Evolutionary conservation across 2,888 invertebrate genomes (phyloP).

Genomic region (Patella caerulea): DNA sequence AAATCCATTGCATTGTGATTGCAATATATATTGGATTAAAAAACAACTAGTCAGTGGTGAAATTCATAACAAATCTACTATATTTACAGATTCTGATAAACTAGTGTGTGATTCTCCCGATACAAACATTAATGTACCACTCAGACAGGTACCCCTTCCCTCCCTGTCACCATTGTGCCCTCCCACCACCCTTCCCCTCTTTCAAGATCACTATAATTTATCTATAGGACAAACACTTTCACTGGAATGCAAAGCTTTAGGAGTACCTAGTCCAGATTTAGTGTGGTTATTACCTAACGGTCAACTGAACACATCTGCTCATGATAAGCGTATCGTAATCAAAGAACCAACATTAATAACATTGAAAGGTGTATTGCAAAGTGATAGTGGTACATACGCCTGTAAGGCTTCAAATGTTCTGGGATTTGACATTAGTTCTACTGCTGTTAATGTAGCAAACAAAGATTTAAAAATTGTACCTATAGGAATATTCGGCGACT

Average conservation of each 20-base stretch:
- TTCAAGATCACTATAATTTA: slow-evolving; percentile 55
- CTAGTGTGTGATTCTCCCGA: slow-evolving; percentile 68
- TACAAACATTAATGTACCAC: slow-evolving; percentile 52
- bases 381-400: slow-evolving; percentile 71
- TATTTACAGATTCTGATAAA: slow-evolving; percentile 56
- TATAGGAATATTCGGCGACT: slow-evolving; percentile 65
- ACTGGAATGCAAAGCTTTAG: slow-evolving; percentile 72
- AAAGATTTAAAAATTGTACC: slow-evolving; percentile 69
- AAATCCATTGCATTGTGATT: slow-evolving; percentile 73
- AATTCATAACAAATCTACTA: slow-evolving; percentile 5
- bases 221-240: slow-evolving; percentile 67
- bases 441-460: slow-evolving; percentile 66
- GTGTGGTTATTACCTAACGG: slow-evolving; percentile 72
- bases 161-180: slow-evolving; percentile 54
- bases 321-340: slow-evolving; percentile 59
- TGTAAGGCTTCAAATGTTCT: slow-evolving; percentile 70
- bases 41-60: slow-evolving; percentile 33
- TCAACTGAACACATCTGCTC: slow-evolving; percentile 59
- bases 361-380: slow-evolving; percentile 35
- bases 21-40: slow-evolving; percentile 69
- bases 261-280: slow-evolving; percentile 70
- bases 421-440: slow-evolving; percentile 62
- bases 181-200: slow-evolving; percentile 63
- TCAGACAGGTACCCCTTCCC: slow-evolving; percentile 44
- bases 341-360: slow-evolving; percentile 48